Percentiles rank a stretch among this genome's conserved stretches.
These are phyloP conservation scores for Homarus americanus DNA, from an alignment of 1,140 invertebrate genomes.

Conservation along the genomic window DNA sequence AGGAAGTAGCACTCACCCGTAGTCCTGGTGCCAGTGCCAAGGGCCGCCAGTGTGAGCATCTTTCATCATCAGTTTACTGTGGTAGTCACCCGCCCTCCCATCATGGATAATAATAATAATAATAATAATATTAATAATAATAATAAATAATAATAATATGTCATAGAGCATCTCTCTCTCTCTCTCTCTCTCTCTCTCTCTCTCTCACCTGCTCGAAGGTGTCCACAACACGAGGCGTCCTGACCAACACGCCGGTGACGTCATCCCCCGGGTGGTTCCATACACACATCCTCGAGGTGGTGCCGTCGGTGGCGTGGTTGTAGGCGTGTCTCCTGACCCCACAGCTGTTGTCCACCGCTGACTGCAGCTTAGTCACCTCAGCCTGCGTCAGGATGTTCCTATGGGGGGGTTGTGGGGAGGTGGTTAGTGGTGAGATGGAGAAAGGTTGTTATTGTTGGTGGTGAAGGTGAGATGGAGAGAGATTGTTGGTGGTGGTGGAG, in stretches of 20 bases:
- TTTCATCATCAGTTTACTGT: conserved; percentile 75
- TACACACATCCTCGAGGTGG: conserved; percentile 1
- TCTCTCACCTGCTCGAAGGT: conserved; percentile 62
- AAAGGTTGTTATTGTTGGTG: no score
- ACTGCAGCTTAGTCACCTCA: conserved; percentile 60
- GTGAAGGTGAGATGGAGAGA: no score
- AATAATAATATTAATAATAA: no score
- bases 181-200: no score
- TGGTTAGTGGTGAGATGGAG: no score
- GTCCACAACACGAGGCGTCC: conserved; percentile 63
- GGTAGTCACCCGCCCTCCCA: conserved; percentile 75
- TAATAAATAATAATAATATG: no score
- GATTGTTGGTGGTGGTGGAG: no score
- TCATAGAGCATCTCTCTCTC: no score
- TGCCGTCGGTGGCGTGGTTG: conserved; percentile 62
- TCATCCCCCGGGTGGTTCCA: conserved; percentile 74
- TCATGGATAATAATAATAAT: no score
- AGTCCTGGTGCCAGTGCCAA: conserved; percentile 74
- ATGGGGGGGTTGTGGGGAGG: no score
- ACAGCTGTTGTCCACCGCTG: conserved; percentile 44
- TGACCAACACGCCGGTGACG: conserved; percentile 64
- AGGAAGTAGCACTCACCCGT: conserved; percentile 52
- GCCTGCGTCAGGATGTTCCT: conserved; percentile 56
- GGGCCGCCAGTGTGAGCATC: conserved; percentile 65
- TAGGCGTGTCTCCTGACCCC: conserved; percentile 41